These are phyloP conservation scores for Marronus borbonicus DNA, from an alignment of 2,888 invertebrate genomes.

Conservation along the genomic window DNA sequence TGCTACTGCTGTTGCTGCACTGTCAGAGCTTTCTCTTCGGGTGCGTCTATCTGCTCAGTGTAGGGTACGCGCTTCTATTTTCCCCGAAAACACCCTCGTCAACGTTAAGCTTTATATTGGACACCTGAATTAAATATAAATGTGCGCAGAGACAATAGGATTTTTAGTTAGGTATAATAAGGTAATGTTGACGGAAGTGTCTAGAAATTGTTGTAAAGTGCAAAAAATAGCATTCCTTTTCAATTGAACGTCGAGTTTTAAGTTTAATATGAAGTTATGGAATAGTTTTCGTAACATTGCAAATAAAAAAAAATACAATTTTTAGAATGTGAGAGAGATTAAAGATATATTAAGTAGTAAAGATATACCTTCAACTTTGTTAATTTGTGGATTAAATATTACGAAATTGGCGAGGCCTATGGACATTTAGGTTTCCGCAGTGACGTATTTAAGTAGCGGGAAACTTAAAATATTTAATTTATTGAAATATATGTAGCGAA, in stretches of 20 bases:
- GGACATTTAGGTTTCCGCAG: no score
- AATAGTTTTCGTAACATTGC: not conserved
- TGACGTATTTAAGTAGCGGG: no score
- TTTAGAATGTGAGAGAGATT: no score
- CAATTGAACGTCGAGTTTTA: not conserved
- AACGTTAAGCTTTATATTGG: conserved; percentile 45
- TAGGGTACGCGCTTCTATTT: conserved; percentile 7
- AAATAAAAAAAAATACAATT: not conserved
- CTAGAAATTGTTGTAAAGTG: not conserved
- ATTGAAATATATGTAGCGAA: no score
- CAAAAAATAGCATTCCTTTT: not conserved
- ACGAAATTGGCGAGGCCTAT: no score
- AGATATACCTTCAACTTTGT: no score
- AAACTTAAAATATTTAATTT: no score
- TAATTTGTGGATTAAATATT: no score
- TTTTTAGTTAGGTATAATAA: conserved; percentile 30
- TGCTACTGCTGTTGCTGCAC: conserved; percentile 53
- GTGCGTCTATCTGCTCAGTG: conserved; percentile 16
- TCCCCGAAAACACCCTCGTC: conserved; percentile 36
- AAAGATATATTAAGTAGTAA: no score
- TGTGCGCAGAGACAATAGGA: conserved; percentile 33
- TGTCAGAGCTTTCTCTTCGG: conserved; percentile 50
- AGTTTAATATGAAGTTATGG: not conserved
- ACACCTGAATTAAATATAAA: conserved; percentile 49
- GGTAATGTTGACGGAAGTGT: conserved; percentile 22